Evolutionary conservation across 30 jellyfish, hydroid and myxozoan species (phyloP), one percentile per base, ranked within the genome.

Genomic region (Cassiopea xamachana): DNA sequence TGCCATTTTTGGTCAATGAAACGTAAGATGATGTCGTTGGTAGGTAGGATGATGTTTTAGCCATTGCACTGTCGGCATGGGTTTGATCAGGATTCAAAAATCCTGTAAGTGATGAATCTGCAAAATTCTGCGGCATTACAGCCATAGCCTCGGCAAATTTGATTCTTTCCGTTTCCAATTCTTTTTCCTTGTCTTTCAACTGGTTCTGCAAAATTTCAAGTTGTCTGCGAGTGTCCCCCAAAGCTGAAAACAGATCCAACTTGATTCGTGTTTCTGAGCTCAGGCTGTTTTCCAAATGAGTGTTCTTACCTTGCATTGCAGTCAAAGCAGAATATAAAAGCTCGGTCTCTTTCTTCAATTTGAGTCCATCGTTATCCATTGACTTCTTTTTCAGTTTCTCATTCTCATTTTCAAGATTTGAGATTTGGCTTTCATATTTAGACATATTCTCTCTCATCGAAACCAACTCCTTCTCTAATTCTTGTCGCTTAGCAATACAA

Each of bases 131-230:
- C 18, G 99, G 99, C 99, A 96, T 96, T 49, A 96, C 99, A 51
- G 99, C 99, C 99, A 96, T 96, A 15, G 96, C 99, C 86, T 96
- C 99, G 15, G 99, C 99, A 73, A 96, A 93, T 59, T 92, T 92
- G 27, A 75, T 98, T 86, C 90, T 96, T 78, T 92, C 79, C 17
- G 87, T 82, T 62, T 96, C 98, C 82, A 96, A 91, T 86, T 96
- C 99, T n/a, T 87, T 80, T 60, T 94, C 96, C 88, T 96, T 96
- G 46, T n/a, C 74, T 1, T 86, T 86, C 93, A 92, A 73, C 49
- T 93, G 99, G 51, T 85, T 84, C 46, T 92, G 99, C 59, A 81
- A 93, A 71, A 96, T 90, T 78, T 96, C 99, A 73, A 96, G 94
- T 83, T 96, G 99, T 1, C 99, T 96, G 17, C 99, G 94, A 9